Conservation (phyloP, 2,797 vertebrate species). For the Coracias cyanogaster region DNA sequence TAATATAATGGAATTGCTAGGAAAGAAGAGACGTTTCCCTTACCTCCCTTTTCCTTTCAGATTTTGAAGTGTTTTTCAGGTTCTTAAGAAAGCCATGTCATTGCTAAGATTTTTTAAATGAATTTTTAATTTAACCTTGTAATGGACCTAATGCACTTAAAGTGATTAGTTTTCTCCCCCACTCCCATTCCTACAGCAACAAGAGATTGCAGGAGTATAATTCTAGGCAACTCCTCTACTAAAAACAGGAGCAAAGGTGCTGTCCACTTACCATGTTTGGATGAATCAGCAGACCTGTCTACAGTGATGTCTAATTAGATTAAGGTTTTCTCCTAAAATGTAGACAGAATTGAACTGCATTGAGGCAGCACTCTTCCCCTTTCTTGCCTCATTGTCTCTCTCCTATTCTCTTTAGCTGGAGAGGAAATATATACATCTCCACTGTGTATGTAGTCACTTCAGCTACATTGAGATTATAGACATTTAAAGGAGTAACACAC, state of each 20-base stretch:
- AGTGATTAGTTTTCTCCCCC: not conserved
- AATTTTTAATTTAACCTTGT: slow-evolving; percentile 60
- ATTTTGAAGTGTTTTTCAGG: not conserved
- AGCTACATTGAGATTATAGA: not conserved
- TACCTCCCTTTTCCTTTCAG: not conserved
- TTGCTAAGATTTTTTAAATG: slow-evolving; percentile 37
- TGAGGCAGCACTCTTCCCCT: not conserved
- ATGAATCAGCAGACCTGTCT: not conserved
- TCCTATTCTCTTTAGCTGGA: not conserved
- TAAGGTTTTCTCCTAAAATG: not conserved
- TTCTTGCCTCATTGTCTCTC: not conserved
- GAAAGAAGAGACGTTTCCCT: not conserved
- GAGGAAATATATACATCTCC: not conserved
- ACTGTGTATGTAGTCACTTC: not conserved
- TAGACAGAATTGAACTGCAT: not conserved
- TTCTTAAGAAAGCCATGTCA: not conserved
- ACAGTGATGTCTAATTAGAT: not conserved
- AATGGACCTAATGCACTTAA: not conserved
- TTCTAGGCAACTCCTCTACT: slow-evolving; percentile 28
- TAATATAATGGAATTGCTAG: not conserved
- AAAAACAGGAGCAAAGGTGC: not conserved
- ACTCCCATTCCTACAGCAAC: not conserved
- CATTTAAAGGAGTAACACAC: not conserved
- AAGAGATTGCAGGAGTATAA: slow-evolving; percentile 18
- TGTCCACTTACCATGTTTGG: not conserved